Conservation (phyloP, 2,113 vertebrate genomes). For the Trichechus manatus region DNA sequence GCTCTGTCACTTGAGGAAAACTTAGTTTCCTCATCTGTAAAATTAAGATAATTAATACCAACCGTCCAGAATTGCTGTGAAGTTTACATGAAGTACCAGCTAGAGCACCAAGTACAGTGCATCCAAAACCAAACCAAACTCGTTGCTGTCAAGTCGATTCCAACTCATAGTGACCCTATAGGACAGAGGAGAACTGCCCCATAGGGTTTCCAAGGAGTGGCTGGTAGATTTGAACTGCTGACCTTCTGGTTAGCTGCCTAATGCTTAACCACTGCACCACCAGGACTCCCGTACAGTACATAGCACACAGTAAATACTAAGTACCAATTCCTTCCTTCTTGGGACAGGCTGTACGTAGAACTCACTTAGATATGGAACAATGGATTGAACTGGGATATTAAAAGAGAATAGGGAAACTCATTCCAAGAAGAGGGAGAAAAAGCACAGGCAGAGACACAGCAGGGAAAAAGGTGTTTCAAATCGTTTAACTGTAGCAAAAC, state of each 20-base stretch:
- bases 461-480: slow-evolving; percentile 58
- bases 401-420: slow-evolving; percentile 44
- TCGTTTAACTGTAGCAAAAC: slow-evolving; percentile 71
- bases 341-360: not conserved
- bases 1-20: not conserved
- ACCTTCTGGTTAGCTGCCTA: not conserved
- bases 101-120: not conserved
- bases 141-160: too few species aligned
- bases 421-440: slow-evolving; percentile 64
- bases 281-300: too few species aligned
- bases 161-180: too few species aligned
- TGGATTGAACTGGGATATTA: slow-evolving; percentile 43
- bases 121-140: not conserved
- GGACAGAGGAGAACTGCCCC: too few species aligned
- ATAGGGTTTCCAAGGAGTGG: not conserved
- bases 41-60: not conserved
- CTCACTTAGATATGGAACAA: not conserved
- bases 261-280: too few species aligned
- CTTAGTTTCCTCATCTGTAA: slow-evolving; percentile 13
- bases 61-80: not conserved
- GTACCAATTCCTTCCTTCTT: slow-evolving; percentile 9
- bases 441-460: slow-evolving; percentile 30
- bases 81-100: not conserved
- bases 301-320: not conserved
- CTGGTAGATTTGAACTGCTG: not conserved